A percentile compares a stretch with the other conserved stretches of the same genome.
phyloP scores from a whole-genome alignment of 2,797 vertebrate genomes.

The Corythornis leucogaster region DNA sequence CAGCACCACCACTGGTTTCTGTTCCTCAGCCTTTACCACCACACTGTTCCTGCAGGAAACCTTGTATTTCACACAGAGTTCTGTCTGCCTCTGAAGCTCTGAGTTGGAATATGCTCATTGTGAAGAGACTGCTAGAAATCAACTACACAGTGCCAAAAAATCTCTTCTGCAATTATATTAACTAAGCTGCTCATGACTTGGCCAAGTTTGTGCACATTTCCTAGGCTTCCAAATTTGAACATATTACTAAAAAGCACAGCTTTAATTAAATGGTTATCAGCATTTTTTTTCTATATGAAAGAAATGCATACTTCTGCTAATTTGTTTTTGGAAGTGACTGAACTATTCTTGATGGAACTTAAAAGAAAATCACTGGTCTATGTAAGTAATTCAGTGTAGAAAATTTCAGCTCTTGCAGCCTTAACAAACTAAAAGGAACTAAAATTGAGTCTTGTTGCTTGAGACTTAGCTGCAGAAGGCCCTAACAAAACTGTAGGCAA shows the following conservation, averaged over 20 bases:
- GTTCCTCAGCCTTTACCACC: background rate
- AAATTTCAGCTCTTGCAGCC: background rate
- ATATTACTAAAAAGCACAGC: background rate
- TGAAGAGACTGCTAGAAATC: background rate
- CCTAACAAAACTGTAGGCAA: background rate
- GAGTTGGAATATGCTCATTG: background rate
- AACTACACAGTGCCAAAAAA: background rate
- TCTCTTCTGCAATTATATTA: background rate
- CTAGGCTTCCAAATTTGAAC: background rate
- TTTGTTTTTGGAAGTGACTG: background rate
- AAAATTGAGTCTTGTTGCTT: background rate
- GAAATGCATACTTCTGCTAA: background rate
- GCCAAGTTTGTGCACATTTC: background rate
- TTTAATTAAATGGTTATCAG: background rate
- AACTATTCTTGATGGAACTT: background rate
- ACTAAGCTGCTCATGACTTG: background rate
- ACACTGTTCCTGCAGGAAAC: background rate
- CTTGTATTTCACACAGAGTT: background rate
- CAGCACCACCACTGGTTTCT: background rate
- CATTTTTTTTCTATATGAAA: background rate
- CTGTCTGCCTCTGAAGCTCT: background rate
- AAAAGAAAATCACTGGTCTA: background rate
- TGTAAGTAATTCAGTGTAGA: background rate
- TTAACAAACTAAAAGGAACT: background rate
- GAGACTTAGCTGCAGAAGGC: background rate